A percentile compares a stretch with the other conserved stretches of the same genome.
Conservation (phyloP, 2,113 vertebrate species). For the Elgaria multicarinata region DNA sequence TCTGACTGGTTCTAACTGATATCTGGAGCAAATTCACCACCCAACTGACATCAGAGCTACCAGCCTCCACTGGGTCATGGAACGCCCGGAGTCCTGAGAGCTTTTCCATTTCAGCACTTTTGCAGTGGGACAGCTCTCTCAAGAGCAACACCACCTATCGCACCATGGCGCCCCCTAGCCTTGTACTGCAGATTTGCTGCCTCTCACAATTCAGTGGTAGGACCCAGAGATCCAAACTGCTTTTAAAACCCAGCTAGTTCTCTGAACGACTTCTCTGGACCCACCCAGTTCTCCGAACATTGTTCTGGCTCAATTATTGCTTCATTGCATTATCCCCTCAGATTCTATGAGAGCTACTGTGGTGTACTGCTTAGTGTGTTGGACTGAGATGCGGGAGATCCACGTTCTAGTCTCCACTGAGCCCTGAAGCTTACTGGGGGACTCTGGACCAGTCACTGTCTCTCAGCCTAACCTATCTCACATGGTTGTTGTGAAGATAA, state of each 20-base stretch:
- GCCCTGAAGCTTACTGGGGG: too few relatives aligned
- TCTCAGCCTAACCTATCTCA: too few relatives aligned
- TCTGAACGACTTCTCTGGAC: neutral
- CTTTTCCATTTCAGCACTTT: neutral
- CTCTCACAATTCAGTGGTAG: neutral
- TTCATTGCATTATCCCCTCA: neutral
- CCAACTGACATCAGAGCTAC: too few relatives aligned
- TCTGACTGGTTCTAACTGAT: too few relatives aligned
- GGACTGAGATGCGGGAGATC: too few relatives aligned
- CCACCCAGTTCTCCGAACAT: neutral
- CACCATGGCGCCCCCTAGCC: neutral
- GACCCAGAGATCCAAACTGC: neutral
- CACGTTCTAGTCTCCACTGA: too few relatives aligned
- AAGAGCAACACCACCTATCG: neutral
- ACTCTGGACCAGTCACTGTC: too few relatives aligned
- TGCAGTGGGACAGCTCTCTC: neutral
- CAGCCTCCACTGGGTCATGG: too few relatives aligned
- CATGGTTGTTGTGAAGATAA: too few relatives aligned
- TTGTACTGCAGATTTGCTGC: neutral
- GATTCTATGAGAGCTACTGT: neutral
- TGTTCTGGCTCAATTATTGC: neutral
- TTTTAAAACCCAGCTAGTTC: neutral
- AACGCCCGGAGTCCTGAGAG: accelerated
- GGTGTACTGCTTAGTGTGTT: too few relatives aligned
- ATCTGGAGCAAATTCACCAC: too few relatives aligned